Base-by-base conservation (phyloP, 2,797 vertebrate genomes). In the Myripristis jacobus region DNA sequence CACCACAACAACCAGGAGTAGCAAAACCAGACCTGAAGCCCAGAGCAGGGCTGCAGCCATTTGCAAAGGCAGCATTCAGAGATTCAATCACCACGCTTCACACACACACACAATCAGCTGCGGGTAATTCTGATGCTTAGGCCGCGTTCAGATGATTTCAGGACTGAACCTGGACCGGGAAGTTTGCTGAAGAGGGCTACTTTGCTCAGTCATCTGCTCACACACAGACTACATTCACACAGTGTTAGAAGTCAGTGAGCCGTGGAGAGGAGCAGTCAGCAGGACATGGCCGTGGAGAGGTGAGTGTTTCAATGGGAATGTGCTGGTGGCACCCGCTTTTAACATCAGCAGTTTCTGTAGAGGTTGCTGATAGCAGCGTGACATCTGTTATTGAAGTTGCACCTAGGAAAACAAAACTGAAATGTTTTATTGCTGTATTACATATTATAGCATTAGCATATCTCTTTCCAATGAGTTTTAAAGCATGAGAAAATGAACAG, bases 221-320 rank as follows among this genome's bases (percentile, higher is more conserved):
- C 53, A 21, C 47, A 69, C 53, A 57, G n/a, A n/a, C 59, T 6
- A 25, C 11, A 63, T 21, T 51, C 41, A 54, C n/a, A 16, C 71
- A 63, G 46, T 78, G 74, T 75, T 64, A 24, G 58, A 67, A 83
- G 50, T 62, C 76, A 71, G 54, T 76, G 79, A 88, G 67, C 80
- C 25, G 73, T 77, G 65, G 3, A 88, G 77, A 19, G 56, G 70
- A 80, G 47, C 71, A n/a, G 58, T 80, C 38, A 60, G 31, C 19
- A 6, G 66, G 76, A 87, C 82, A 91, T 91, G 89, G 76, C 79
- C 6, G 4, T 80, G 61, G 69, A 82, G 60, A 90, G 92, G 91
- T 93, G 88, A 91, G 92, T 84, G 19, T 73, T 27, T 25, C 4
- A 80, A 2, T 52, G 51, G 75, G 43, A 80, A 59, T 51, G 56